Base-by-base conservation (phyloP, 2,113 vertebrate genomes). In the Cepphus grylle region DNA sequence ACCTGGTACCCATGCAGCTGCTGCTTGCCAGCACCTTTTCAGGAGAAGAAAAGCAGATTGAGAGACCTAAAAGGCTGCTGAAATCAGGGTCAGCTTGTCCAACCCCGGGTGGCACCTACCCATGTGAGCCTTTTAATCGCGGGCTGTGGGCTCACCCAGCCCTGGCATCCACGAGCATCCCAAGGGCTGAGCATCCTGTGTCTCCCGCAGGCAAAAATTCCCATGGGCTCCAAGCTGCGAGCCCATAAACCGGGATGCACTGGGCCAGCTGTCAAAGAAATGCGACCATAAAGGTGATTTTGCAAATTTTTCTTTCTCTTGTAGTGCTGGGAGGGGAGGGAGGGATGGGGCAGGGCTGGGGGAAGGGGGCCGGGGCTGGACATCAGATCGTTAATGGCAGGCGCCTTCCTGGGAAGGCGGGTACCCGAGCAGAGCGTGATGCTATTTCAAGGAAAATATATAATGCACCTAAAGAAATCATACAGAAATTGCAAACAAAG, bases 401-500 rank as follows among this genome's bases (percentile, higher is more conserved):
- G 36, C 84, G 56, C n/a, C 19, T 40, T 71, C 16, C 88, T 61
- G 63, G 47, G 66, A 27, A 74, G 76, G 82, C 14, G 65, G 36
- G 30, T 42, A 42, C 32, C 49, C 1, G 8, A 45, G 70, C 2
- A 1, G 27, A 1, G 11, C 27, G 81, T n/a, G 95, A 61, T 47
- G 91, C 32, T 93, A 32, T 91, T 95, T 66, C 95, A 95, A 91
- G 62, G 97, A 27, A 97, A 91, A 94, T 66, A 93, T 94, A 94
- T 90, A 94, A 95, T 62, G 53, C 86, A 70, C 78, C 89, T 95
- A 85, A 93, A 95, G 95, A 96, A 95, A 95, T 18, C 34, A 49
- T 86, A 95, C 86, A 94, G 96, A 95, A 96, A 95, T 82, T 93
- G 96, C 93, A 93, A 95, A 97, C 96, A 96, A 96, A 96, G 94